phyloP scores from a whole-genome alignment of 2,113 vertebrate genomes.

The Rafetus swinhoei region DNA sequence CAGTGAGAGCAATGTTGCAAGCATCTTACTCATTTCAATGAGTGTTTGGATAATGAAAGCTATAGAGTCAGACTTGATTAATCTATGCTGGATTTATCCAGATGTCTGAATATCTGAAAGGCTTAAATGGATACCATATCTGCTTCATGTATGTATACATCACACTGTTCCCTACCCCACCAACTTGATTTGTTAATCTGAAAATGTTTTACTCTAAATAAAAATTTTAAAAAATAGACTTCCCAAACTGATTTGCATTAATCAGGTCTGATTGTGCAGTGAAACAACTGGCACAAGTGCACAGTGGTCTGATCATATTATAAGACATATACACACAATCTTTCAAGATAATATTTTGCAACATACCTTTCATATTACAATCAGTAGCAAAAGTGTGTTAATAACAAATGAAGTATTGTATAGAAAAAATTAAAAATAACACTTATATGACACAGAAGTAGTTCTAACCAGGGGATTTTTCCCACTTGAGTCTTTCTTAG shows the following conservation, averaged over 20 bases:
- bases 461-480: background rate
- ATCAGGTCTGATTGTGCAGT: background rate
- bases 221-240: background rate
- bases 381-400: background rate
- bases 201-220: background rate
- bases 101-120: constrained; percentile 17
- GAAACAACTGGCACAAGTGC: fast-evolving
- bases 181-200: background rate
- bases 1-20: fast-evolving
- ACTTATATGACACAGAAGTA: background rate
- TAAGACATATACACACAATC: background rate
- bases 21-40: background rate
- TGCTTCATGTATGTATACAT: background rate
- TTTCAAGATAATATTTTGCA: background rate
- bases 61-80: constrained; percentile 10
- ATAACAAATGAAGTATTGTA: background rate
- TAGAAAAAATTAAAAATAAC: background rate
- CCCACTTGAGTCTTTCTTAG: background rate
- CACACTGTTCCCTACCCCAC: too few species aligned
- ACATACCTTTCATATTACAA: background rate
- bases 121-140: constrained; percentile 2
- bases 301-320: fast-evolving
- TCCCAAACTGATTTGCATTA: background rate
- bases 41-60: constrained; percentile 13
- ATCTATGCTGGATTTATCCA: constrained; percentile 51